Evolutionary conservation across 2,888 invertebrate genomes (phyloP).

Genomic region (Limnephilus auricula): DNA sequence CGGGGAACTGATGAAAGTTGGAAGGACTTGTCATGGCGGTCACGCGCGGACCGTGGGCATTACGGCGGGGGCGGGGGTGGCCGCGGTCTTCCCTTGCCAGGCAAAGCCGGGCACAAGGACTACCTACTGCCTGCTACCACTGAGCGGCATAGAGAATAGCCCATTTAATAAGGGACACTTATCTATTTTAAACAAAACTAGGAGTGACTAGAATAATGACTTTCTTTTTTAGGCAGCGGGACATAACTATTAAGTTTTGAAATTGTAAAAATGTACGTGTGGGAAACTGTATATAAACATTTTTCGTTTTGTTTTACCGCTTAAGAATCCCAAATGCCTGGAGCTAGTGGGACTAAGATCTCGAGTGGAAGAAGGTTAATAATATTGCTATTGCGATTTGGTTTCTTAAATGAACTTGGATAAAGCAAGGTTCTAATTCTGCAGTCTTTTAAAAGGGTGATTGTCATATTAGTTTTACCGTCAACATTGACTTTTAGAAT

Average conservation of each 20-base stretch:
- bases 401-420: too few species aligned
- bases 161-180: neutral
- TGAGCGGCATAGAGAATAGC: neutral
- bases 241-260: neutral
- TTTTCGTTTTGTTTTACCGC: too few species aligned
- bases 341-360: neutral
- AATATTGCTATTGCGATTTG: too few species aligned
- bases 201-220: neutral
- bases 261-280: neutral
- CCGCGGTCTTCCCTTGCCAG: neutral
- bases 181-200: neutral
- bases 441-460: too few species aligned
- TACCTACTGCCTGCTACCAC: neutral
- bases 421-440: too few species aligned
- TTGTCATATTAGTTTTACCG: too few species aligned
- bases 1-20: slow-evolving; percentile 54
- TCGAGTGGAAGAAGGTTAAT: too few species aligned
- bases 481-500: too few species aligned
- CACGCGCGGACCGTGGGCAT: slow-evolving; percentile 51
- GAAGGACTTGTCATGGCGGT: slow-evolving; percentile 55
- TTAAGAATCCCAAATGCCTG: too few species aligned
- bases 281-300: neutral
- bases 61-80: neutral
- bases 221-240: neutral
- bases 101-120: neutral